Evolutionary conservation across 2,888 invertebrate genomes (phyloP), one percentile per base, ranked within the genome.

Genomic region (Elegia similella): DNA sequence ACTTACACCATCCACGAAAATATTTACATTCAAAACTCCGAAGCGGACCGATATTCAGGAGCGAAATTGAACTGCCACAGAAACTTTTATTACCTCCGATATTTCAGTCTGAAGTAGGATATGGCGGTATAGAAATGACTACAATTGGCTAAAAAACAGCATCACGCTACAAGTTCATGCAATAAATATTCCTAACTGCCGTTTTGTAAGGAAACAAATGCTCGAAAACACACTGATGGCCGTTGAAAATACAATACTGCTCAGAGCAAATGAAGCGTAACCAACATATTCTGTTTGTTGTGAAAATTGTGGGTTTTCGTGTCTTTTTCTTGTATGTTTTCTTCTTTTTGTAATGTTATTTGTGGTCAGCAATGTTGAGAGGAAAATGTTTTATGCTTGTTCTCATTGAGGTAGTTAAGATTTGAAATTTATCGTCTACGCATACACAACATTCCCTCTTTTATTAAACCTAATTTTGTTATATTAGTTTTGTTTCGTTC

Each of bases 121-220:
- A 72, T 60, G 66, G 68, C 73, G 67, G 78, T 78, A 82, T 76
- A 81, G 75, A 82, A 84, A 84, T 82, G 76, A 83, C 78, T 78
- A 79, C 80, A 83, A 86, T 86, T 81, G 86, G 81, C 84, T 82
- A 84, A 89, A 88, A 87, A 88, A 78, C 78, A 80, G 73, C 80
- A 79, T 84, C 82, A 85, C 78, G 83, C 82, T 81, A 81, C 86
- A 88, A 90, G 86, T 90, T 88, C 82, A 81, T 78, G 80, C 86
- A 84, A 89, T 91, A 90, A 90, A 89, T 90, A 88, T 85, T 82
- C 86, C 81, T 86, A 90, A 90, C 88, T 88, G 86, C 88, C 83
- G 79, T 80, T 85, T 77, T 78, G 85, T 82, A 85, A 89, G 86
- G 86, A 88, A 88, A 85, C 85, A 84, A 89, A 88, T 84, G 85